Conservation (phyloP, 2,113 vertebrate species). For the Bos taurus region DNA sequence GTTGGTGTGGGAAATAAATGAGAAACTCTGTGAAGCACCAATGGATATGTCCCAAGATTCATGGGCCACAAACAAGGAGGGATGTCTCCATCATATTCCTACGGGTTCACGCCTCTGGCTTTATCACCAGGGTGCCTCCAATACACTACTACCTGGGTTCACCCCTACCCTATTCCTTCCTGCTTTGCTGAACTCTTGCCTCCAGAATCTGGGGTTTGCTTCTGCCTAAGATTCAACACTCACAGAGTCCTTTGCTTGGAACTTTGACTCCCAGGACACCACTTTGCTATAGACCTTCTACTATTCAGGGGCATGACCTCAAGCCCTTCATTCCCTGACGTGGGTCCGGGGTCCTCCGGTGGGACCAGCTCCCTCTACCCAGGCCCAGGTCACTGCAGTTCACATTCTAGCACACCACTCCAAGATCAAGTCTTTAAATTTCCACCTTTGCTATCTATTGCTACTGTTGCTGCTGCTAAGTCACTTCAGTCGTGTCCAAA, state of each 20-base stretch:
- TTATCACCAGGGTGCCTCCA: neutral
- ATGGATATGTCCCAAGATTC: rapidly evolving
- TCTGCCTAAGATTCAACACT: neutral
- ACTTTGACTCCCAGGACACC: too few relatives aligned
- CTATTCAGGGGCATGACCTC: neutral
- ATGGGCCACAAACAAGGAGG: rapidly evolving
- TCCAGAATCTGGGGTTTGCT: neutral
- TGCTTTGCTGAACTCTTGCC: neutral
- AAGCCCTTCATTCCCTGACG: neutral
- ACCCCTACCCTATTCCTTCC: neutral
- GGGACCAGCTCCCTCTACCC: neutral
- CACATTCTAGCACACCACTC: too few relatives aligned
- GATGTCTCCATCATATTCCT: rapidly evolving
- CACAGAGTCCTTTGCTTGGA: neutral
- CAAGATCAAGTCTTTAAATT: too few relatives aligned
- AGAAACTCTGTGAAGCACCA: rapidly evolving
- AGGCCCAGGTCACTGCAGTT: rapidly evolving
- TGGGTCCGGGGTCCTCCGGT: rapidly evolving
- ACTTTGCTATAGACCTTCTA: neutral
- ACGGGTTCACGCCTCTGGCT: rapidly evolving
- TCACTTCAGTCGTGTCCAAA: too few relatives aligned
- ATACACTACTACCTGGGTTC: rapidly evolving
- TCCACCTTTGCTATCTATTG: neutral
- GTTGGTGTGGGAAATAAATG: rapidly evolving
- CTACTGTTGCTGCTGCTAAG: too few relatives aligned